Percentiles rank a stretch among this genome's conserved stretches.
These are phyloP conservation scores for Pseudomugil gertrudae DNA, from an alignment of 2,797 vertebrate genomes.

Conservation along the genomic window DNA sequence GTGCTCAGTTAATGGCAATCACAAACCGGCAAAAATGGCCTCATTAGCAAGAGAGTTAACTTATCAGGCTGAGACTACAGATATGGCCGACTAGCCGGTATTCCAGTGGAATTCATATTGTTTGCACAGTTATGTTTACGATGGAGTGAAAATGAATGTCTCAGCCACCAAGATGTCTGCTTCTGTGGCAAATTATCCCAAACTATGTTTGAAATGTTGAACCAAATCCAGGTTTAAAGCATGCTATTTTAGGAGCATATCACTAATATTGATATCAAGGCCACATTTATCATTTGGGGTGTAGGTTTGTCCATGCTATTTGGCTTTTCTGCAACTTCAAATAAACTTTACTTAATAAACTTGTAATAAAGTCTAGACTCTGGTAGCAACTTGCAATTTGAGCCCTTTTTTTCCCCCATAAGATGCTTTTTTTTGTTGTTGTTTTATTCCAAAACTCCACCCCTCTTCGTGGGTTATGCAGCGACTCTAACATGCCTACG, in stretches of 20 bases:
- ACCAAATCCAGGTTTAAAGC: neutral
- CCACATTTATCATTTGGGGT: neutral
- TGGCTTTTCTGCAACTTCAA: conserved; percentile 29
- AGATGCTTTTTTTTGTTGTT: conserved; percentile 4
- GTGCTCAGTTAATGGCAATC: conserved; percentile 56
- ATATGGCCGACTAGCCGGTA: conserved; percentile 39
- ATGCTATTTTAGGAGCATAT: conserved; percentile 9
- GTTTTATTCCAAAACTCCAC: conserved; percentile 10
- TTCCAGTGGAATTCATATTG: conserved; percentile 58
- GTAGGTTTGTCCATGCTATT: neutral
- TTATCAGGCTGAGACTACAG: conserved; percentile 66
- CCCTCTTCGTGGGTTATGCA: conserved; percentile 1
- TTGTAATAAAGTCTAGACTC: neutral
- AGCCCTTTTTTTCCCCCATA: conserved; percentile 39
- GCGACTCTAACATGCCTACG: conserved; percentile 6
- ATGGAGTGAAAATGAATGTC: conserved; percentile 52
- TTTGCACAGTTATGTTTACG: conserved; percentile 71
- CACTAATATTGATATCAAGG: neutral
- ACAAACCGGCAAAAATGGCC: conserved; percentile 59
- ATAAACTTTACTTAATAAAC: neutral
- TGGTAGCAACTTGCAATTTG: conserved; percentile 18
- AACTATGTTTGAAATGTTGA: conserved; percentile 6
- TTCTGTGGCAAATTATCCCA: conserved; percentile 26
- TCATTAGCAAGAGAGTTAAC: conserved; percentile 65
- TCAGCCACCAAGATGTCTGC: conserved; percentile 37